phyloP scores from a whole-genome alignment of 1,140 invertebrate species.

The Drosophila miranda region DNA sequence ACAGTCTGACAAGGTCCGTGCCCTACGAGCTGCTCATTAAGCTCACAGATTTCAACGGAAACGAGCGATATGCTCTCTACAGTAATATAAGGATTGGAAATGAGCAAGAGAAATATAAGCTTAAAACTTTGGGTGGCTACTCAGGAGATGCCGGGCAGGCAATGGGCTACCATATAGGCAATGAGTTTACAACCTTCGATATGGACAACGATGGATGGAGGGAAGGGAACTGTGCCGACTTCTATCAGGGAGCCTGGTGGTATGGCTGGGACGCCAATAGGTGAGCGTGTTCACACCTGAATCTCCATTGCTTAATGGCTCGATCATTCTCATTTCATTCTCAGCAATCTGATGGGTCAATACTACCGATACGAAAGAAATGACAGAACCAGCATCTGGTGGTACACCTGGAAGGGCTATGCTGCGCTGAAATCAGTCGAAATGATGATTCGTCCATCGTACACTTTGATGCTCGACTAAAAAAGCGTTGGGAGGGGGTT shows the following conservation, averaged over 20 bases:
- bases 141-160: slow-evolving; percentile 87
- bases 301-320: background rate
- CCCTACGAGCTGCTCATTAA: slow-evolving; percentile 83
- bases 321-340: background rate
- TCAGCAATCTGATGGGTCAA: slow-evolving; percentile 46
- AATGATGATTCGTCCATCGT: slow-evolving; percentile 23
- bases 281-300: slow-evolving; percentile 7
- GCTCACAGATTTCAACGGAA: slow-evolving; percentile 84
- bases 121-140: slow-evolving; percentile 86
- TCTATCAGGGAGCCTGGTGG: slow-evolving; percentile 87
- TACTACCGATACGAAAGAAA: background rate
- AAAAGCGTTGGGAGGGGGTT: no score
- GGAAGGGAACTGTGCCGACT: slow-evolving; percentile 86
- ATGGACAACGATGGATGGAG: slow-evolving; percentile 86
- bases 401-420: slow-evolving; percentile 24
- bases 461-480: no score
- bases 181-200: slow-evolving; percentile 88
- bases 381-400: slow-evolving; percentile 11
- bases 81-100: slow-evolving; percentile 85
- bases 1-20: slow-evolving; percentile 27
- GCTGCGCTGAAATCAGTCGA: background rate
- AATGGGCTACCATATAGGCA: slow-evolving; percentile 86
- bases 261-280: slow-evolving; percentile 82
- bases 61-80: slow-evolving; percentile 85
- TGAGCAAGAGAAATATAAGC: slow-evolving; percentile 85